Base-by-base conservation (phyloP, 2,113 vertebrate genomes). In the Chrysochloris asiatica region DNA sequence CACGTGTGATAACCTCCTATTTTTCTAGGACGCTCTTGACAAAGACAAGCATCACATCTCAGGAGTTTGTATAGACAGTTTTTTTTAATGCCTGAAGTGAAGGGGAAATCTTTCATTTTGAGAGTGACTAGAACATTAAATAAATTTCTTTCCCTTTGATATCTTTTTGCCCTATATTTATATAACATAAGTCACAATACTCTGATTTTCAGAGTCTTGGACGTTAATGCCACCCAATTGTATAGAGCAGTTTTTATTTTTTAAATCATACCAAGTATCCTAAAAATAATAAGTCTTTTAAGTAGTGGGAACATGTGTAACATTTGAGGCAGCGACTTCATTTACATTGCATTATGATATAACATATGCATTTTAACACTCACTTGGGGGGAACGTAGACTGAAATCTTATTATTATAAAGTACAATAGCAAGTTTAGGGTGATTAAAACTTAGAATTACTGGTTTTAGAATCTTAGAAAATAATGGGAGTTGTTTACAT, bases 311-410 rank as follows among this genome's bases (percentile, higher is more conserved):
- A 1, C 14, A 38, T 59, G 77, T 52, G 28, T 89, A 80, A 9
- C 80, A 67, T 92, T 88, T 45, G 47, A 90, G 33, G 43, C 89
- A 26, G 43, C 6, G 10, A 17, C 26, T 93, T 81, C 63, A 92
- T 88, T 91, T 69, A 43, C 52, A 79, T 91, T 83, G 69, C 63
- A 21, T 88, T 73, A 59, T 88, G 54, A 50, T 45, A 30, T 84
- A 90, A 38, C 36, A 83, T 86, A 76, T 88, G 65, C 83, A 16
- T 92, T 86, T 92, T 88, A 83, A 92, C 69, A 41, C 79, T 80
- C 90, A 36, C 13, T 86, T 82, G 72, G 41, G 54, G n/a, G 24
- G 78, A 86, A 50, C 3, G 45, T 6, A 45, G 45, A 77, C 89
- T 48, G 75, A 75, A 47, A 26, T 56, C 45, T 50, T 71, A 79